phyloP scores from a whole-genome alignment of 2,113 vertebrate genomes.

The Eulacestoma nigropectus region DNA sequence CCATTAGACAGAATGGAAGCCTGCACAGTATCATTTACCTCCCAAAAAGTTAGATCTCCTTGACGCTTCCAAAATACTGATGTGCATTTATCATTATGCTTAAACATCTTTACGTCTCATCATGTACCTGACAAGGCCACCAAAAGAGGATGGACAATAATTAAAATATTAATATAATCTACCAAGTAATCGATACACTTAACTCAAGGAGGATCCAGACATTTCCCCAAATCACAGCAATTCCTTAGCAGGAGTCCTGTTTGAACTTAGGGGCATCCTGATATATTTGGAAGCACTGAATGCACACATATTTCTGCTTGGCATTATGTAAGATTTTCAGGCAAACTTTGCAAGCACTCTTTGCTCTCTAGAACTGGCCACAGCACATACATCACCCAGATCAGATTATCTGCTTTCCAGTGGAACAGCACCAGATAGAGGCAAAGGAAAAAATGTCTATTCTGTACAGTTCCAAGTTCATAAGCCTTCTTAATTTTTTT shows the following conservation, averaged over 20 bases:
- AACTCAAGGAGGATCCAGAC: neutral
- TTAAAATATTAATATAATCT: neutral
- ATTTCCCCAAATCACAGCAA: neutral
- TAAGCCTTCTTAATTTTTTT: neutral
- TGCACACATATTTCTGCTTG: accelerated
- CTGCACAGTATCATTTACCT: neutral
- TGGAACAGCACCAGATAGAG: neutral
- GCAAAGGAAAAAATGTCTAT: neutral
- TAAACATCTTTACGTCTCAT: neutral
- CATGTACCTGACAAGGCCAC: neutral
- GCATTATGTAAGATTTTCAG: neutral
- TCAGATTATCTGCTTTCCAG: neutral
- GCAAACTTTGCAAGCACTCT: neutral
- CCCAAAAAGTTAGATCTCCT: neutral
- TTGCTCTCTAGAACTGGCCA: neutral
- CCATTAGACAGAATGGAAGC: neutral
- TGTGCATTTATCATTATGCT: neutral
- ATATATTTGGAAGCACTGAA: neutral
- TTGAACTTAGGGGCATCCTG: neutral
- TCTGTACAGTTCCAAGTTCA: neutral
- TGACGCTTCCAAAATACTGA: neutral
- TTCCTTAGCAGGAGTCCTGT: neutral
- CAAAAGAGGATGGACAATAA: neutral
- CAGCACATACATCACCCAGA: neutral
- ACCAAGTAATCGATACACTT: neutral